Evolutionary conservation across 2,888 invertebrate genomes (phyloP).

Genomic region (Rhyacophila evoluta): DNA sequence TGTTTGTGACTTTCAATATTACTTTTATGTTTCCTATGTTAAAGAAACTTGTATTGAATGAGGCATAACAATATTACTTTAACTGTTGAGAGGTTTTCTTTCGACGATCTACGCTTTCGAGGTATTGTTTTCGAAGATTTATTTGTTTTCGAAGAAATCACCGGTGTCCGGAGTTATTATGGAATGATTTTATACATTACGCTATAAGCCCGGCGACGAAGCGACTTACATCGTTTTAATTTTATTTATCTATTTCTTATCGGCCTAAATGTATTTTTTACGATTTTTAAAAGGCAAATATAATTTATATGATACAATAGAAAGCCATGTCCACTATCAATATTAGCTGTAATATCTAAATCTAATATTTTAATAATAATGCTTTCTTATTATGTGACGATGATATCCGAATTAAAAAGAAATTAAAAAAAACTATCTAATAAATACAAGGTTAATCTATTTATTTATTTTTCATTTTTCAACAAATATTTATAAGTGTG

Average conservation of each 20-base stretch:
- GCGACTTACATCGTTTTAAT: not conserved
- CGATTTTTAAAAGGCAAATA: not conserved
- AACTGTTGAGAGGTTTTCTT: no score
- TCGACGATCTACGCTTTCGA: no score
- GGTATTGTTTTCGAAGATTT: no score
- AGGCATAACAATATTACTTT: no score
- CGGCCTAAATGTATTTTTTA: not conserved
- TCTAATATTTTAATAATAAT: not conserved
- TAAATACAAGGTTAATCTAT: no score
- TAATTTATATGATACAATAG: not conserved
- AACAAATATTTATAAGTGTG: not conserved
- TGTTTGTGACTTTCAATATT: no score
- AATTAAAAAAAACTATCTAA: no score
- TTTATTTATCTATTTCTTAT: not conserved
- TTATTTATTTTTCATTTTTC: not conserved
- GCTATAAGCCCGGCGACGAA: not conserved
- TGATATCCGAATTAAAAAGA: not conserved
- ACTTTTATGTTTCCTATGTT: no score
- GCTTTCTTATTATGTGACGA: not conserved
- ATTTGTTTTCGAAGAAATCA: no score
- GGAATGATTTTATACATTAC: not conserved
- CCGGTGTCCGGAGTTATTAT: not conserved
- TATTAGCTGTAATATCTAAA: not conserved
- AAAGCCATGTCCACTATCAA: not conserved
- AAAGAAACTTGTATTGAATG: no score